Evolutionary conservation across 2,888 invertebrate genomes (phyloP).

Genomic region (Syritta pipiens): DNA sequence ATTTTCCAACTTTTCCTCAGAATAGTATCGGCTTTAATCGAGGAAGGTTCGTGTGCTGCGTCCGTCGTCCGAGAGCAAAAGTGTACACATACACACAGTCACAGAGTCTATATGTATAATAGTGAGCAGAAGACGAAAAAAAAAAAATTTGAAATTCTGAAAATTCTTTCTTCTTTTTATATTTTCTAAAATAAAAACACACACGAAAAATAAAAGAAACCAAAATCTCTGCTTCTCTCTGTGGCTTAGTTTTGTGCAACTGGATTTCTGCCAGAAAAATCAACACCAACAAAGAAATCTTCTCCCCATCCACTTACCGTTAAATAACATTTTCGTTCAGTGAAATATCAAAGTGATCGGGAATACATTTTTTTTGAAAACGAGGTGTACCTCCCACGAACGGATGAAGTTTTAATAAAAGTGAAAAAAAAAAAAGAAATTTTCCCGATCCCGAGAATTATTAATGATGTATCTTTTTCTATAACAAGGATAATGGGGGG

Average conservation of each 20-base stretch:
- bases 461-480: slow-evolving; percentile 60
- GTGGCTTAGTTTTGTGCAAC: slow-evolving; percentile 28
- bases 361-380: not conserved
- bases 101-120: slow-evolving; percentile 73
- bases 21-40: slow-evolving; percentile 79
- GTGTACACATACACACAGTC: slow-evolving; percentile 71
- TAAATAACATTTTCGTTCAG: slow-evolving; percentile 50
- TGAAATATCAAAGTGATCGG: no score
- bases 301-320: slow-evolving; percentile 45
- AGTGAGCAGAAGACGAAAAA: slow-evolving; percentile 71
- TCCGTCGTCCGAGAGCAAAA: slow-evolving; percentile 73
- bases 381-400: slow-evolving; percentile 3
- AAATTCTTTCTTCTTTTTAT: slow-evolving; percentile 45
- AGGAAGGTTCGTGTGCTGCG: slow-evolving; percentile 78
- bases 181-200: slow-evolving; percentile 46
- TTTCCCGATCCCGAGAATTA: slow-evolving; percentile 30
- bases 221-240: slow-evolving; percentile 17
- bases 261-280: slow-evolving; percentile 60
- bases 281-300: no score
- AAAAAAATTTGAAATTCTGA: no score
- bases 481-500: slow-evolving; percentile 65
- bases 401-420: slow-evolving; percentile 6
- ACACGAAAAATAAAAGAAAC: slow-evolving; percentile 25
- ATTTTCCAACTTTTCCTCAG: slow-evolving; percentile 72
- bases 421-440: slow-evolving; percentile 1